Evolutionary conservation across 1,140 invertebrate species (phyloP), one percentile per base, ranked within the genome.

Genomic region (Lasaia peninsularis): DNA sequence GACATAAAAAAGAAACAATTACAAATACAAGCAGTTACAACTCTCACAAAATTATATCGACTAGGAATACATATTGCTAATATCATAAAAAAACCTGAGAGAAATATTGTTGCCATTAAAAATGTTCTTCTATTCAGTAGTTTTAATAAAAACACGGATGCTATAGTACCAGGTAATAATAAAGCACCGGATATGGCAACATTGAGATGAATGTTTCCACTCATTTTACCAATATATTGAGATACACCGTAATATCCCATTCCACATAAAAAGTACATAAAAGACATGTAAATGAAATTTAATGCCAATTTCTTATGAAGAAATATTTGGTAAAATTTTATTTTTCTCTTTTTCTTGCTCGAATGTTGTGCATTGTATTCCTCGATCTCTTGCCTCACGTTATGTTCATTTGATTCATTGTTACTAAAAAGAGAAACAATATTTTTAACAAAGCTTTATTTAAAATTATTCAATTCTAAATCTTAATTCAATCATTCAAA

Each of bases 241-340:
- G 93, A 92, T 7, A 94, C 91, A 2, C 94, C 94, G 65, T 93
- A 95, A 64, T 94, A 92, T n/a, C 93, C 92, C 73, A 95, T 90
- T 6, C 94, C 94, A 58, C 93, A 93, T 0, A 93, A 90, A 9
- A 93, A 76, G 92, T 94, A 95, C 51, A 92, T 91, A 51, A 92
- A 91, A 35, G 91, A 91, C 69, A 94, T 92, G 52, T 89, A 91
- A 2, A 65, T 10, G 12, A 86, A 58, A 48, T 81, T 78, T 2
- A 72, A 33, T 10, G 54, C 61, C 2, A 79, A 58, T 64, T 60
- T 67, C 57, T 64, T 77, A 32, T 83, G 73, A 35, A 61, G 65
- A 53, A 83, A 83, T 18, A 86, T 76, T 62, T 83, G 60, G 65
- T 60, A 76, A 54, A 81, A 75, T 20, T 67, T 71, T 5, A 77